Evolutionary conservation across 2,888 invertebrate genomes (phyloP).

Genomic region (Nowickia ferox): DNA sequence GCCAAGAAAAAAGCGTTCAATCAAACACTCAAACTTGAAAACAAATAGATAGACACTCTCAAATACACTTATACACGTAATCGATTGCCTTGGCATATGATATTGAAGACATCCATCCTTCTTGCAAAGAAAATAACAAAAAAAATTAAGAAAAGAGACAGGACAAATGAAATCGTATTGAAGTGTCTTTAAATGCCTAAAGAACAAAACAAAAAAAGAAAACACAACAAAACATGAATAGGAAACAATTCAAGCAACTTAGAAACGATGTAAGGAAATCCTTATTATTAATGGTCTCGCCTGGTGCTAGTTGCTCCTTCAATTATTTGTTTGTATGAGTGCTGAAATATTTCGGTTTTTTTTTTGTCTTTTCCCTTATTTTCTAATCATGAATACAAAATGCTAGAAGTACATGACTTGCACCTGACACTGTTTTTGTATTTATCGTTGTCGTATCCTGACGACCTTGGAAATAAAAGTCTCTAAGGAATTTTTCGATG

Average conservation of each 20-base stretch:
- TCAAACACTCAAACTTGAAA: constrained; percentile 57
- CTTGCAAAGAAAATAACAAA: background rate
- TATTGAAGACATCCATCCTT: constrained; percentile 48
- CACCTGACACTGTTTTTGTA: constrained; percentile 23
- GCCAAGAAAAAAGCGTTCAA: constrained; percentile 51
- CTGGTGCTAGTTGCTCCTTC: constrained; percentile 62
- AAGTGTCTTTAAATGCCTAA: constrained; percentile 21
- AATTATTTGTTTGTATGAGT: constrained; percentile 15
- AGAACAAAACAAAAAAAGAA: constrained; percentile 1
- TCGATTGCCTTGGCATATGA: constrained; percentile 64
- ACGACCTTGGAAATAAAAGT: constrained; percentile 64
- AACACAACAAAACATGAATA: background rate
- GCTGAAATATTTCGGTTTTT: background rate
- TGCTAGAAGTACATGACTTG: constrained; percentile 9
- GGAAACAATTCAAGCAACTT: constrained; percentile 26
- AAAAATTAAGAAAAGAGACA: background rate
- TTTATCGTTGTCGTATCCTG: constrained; percentile 67
- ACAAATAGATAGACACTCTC: constrained; percentile 7
- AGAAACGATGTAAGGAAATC: constrained; percentile 64
- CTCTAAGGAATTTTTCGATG: constrained; percentile 56
- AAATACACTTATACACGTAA: constrained; percentile 36
- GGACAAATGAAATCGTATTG: constrained; percentile 52
- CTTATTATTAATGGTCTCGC: constrained; percentile 72
- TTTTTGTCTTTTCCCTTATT: constrained; percentile 11
- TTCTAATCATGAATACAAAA: constrained; percentile 53